A percentile compares a stretch with the other conserved stretches of the same genome.
These are phyloP conservation scores for Spermophilus dauricus DNA, from an alignment of 2,113 vertebrate species.

Conservation along the genomic window DNA sequence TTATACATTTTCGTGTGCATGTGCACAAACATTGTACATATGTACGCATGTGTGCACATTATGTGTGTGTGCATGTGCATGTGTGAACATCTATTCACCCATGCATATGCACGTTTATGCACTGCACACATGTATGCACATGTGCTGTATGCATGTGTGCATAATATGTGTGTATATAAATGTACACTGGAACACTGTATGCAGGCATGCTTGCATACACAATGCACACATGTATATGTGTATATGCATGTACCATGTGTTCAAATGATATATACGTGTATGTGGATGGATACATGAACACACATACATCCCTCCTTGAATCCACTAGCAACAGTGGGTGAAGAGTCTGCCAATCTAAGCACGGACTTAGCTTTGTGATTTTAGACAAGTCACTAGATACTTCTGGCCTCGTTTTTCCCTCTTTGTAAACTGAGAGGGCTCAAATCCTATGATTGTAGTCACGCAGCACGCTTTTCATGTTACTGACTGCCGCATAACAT, in stretches of 20 bases:
- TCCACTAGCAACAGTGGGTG: neutral
- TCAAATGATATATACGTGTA: too few relatives aligned
- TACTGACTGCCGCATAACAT: neutral
- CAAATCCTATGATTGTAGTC: neutral
- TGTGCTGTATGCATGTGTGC: neutral
- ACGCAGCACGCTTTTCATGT: neutral
- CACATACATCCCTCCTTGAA: neutral
- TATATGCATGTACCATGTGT: neutral
- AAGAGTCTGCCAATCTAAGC: neutral
- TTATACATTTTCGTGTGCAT: neutral
- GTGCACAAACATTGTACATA: neutral
- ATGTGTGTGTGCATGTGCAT: neutral
- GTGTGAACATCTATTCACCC: neutral
- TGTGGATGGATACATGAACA: neutral
- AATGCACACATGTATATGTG: too few relatives aligned
- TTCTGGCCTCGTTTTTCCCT: neutral
- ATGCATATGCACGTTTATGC: too few relatives aligned
- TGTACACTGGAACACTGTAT: too few relatives aligned
- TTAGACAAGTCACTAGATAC: neutral
- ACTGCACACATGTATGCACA: neutral
- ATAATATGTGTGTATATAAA: too few relatives aligned
- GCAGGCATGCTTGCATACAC: too few relatives aligned
- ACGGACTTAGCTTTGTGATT: too few relatives aligned
- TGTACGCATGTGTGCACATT: too few relatives aligned
- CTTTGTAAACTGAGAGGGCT: neutral